Evolutionary conservation across 2,113 vertebrate genomes (phyloP), one percentile per base, ranked within the genome.

Genomic region (Crotalus viridis): DNA sequence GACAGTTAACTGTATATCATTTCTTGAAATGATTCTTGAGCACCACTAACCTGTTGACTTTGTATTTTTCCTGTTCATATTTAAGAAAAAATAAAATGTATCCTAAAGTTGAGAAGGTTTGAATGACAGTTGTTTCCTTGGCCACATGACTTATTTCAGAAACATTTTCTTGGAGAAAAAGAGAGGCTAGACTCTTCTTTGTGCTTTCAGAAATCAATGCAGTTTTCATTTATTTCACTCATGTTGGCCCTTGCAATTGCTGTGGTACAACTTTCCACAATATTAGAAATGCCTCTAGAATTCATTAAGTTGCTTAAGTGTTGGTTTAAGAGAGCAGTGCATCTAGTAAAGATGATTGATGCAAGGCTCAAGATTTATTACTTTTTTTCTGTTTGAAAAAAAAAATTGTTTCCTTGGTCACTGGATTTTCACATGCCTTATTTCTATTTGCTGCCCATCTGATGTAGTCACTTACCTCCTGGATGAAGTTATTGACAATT

Each of bases 1-100:
- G 89, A 94, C 52, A 85, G 94, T 94, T 92, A 39, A 39, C 33
- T 57, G 89, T 54, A 96, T 94, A 93, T 61, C 92, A 94, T 0
- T 95, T 95, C 55, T 92, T 90, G 89, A 85, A 88, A 89, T 90
- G 81, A 54, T 12, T 43, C 48, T 48, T 61, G 46, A 61, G 4
- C 85, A 59, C 52, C 90, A 90, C 69, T 64, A 48, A 13, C 0
- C 2, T 59, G 86, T 57, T 17, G 88, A 85, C 55, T 93, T 2
- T 0, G 26, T 94, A 85, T 94, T 55, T 87, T 55, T 51, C 74
- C 57, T 13, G 4, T 85, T 54, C 52, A 91, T 46, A 26, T 92
- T 92, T 95, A 52, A n/a, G n/a, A 54, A 28, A 21, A 85, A 85
- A 69, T 39, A 92, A 92, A 88, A 52, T 55, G 21, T 8, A 28